phyloP scores from a whole-genome alignment of 2,888 invertebrate genomes.

The Agrilus cyanescens region DNA sequence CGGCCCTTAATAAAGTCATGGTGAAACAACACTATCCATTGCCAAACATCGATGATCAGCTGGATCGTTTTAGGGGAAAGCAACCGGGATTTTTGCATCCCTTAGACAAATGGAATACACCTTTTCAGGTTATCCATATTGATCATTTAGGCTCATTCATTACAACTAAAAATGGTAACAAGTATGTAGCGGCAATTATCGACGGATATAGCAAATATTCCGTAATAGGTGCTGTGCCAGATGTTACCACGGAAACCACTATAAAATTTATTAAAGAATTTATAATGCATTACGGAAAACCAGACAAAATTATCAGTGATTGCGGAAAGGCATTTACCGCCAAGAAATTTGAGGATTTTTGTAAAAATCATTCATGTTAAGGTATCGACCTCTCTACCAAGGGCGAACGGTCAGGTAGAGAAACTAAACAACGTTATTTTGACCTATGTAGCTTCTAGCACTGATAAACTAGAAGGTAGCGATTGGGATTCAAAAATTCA shows the following conservation, averaged over 20 bases:
- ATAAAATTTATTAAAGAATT: conserved; percentile 7
- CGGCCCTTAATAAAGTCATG: conserved; percentile 19
- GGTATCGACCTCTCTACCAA: conserved; percentile 7
- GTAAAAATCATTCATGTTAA: conserved; percentile 7
- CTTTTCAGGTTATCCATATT: conserved; percentile 30
- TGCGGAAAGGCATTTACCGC: conserved; percentile 8
- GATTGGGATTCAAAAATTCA: conserved; percentile 14
- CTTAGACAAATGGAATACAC: conserved; percentile 26
- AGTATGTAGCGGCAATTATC: conserved; percentile 23
- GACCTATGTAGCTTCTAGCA: not conserved
- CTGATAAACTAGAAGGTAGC: conserved; percentile 1
- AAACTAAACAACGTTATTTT: conserved; percentile 7
- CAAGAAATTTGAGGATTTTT: conserved; percentile 5
- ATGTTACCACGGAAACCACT: not conserved
- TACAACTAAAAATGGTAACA: conserved; percentile 21
- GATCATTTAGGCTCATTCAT: conserved; percentile 32
- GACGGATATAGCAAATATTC: conserved; percentile 22
- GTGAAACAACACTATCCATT: conserved; percentile 19
- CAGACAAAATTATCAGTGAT: conserved; percentile 9
- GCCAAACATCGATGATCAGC: conserved; percentile 19
- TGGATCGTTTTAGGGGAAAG: conserved; percentile 15
- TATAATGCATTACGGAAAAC: conserved; percentile 7
- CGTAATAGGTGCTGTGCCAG: conserved; percentile 3
- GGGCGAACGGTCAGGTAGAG: conserved; percentile 11
- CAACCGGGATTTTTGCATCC: conserved; percentile 18